Percentiles rank a stretch among this genome's conserved stretches.
phyloP scores from a whole-genome alignment of 1,140 invertebrate species.

The Papilio helenus region DNA sequence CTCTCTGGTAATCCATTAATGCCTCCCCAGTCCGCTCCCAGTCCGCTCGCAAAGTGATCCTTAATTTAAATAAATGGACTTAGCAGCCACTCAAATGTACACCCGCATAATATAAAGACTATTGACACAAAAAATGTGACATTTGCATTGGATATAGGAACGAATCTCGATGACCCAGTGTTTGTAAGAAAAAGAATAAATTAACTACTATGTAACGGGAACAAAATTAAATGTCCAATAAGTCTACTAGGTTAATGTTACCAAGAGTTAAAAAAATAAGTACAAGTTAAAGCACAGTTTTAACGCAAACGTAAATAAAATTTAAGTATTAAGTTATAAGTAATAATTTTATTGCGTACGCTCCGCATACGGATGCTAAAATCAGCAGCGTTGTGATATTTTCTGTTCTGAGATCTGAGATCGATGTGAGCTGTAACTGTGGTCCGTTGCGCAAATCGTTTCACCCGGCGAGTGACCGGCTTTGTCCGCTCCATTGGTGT shows the following conservation, averaged over 20 bases:
- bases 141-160: not conserved
- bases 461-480: not conserved
- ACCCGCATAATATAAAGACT: not conserved
- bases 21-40: slow-evolving; percentile 18
- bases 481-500: slow-evolving; percentile 15
- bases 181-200: not conserved
- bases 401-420: not conserved
- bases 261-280: too few relatives aligned
- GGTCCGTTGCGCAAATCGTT: not conserved
- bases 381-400: not conserved
- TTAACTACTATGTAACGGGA: not conserved
- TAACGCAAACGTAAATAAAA: too few relatives aligned
- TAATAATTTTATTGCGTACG: not conserved
- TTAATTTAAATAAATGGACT: slow-evolving; percentile 30
- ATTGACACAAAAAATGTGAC: not conserved
- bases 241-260: not conserved
- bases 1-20: slow-evolving; percentile 32
- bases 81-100: slow-evolving; percentile 4
- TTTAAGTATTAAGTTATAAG: not conserved
- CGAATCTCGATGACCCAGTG: not conserved
- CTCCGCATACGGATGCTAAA: not conserved
- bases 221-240: not conserved
- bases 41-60: slow-evolving; percentile 31
- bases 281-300: too few relatives aligned
- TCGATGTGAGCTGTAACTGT: not conserved